Evolutionary conservation across 2,888 invertebrate species (phyloP).

Genomic region (Drosophila anomalipes): DNA sequence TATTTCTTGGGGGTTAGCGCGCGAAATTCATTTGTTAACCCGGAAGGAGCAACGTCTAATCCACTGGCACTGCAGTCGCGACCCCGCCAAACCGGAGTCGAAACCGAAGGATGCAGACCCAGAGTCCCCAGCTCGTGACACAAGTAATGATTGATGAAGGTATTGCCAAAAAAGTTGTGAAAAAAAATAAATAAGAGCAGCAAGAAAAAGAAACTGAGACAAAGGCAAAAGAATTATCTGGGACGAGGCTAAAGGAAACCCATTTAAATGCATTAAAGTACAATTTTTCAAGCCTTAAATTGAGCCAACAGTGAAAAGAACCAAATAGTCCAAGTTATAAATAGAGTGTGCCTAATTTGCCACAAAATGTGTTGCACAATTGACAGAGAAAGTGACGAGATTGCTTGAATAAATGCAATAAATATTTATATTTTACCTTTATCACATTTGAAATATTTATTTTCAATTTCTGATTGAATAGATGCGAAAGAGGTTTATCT

Average conservation of each 20-base stretch:
- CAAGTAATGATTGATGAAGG: conserved; percentile 78
- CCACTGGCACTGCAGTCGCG: conserved; percentile 71
- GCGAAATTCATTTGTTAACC: conserved; percentile 79
- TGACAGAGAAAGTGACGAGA: neutral
- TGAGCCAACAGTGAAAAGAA: conserved; percentile 32
- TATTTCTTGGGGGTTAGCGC: conserved; percentile 29
- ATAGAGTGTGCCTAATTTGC: neutral
- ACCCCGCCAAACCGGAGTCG: conserved; percentile 51
- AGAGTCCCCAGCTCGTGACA: conserved; percentile 69
- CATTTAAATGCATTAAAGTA: conserved; percentile 69
- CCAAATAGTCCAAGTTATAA: neutral
- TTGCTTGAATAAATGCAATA: neutral
- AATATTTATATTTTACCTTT: neutral
- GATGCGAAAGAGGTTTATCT: neutral
- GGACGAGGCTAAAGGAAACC: conserved; percentile 45
- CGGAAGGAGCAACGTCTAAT: conserved; percentile 71
- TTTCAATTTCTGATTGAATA: neutral
- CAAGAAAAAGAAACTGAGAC: conserved; percentile 22
- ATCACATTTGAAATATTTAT: neutral
- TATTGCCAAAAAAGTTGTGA: conserved; percentile 59
- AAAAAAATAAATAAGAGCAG: conserved; percentile 21
- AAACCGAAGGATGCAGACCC: conserved; percentile 56
- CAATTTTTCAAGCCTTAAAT: conserved; percentile 48
- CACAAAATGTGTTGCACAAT: conserved; percentile 5
- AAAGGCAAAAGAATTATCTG: conserved; percentile 23